Base-by-base conservation (phyloP, 2,113 vertebrate species). In the Callipepla squamata region DNA sequence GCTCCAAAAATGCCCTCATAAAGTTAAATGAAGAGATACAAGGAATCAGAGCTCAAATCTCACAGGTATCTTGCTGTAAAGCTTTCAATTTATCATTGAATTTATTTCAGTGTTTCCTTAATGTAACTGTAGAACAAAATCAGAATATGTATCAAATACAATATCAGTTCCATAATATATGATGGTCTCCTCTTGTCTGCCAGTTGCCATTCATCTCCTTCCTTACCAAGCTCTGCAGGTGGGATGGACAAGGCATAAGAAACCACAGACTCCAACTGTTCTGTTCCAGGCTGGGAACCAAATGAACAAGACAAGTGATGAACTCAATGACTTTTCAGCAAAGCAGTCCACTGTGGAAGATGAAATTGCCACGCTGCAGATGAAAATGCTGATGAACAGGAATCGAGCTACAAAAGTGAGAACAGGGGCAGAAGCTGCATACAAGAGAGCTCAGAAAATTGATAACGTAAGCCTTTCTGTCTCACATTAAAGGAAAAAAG, bases 281-380 rank as follows among this genome's bases (percentile, higher is more conserved):
- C 74, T 92, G 45, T 75, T 81, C 94, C 79, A 99, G 98, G 95
- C 96, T 67, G 94, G 92, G 93, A 94, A 95, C 32, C 97, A 97
- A 96, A 87, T 97, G 86, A 95, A 96, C 13, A 73, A 93, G 61
- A 92, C 90, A 4, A 96, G 97, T 1, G 16, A 84, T 3, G 57
- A 92, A 17, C 93, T 98, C 62, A 91, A 98, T 68, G 84, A 94
- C 36, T 62, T 96, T 59, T 92, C 90, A 89, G 85, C 89, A 87
- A 95, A 73, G 15, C 85, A 94, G n/a, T 94, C 92, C 50, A 78
- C 83, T 42, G 66, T 98, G 50, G 86, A 96, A 65, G 63, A 96
- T 3, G 93, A 97, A 85, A 97, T 97, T 22, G 47, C 97, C 58
- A 87, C 59, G 50, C 55, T 99, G 91, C 96, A 94, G 73, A 95